Evolutionary conservation across 92 coral and sea anemone species (phyloP), one percentile per base, ranked within the genome.

Genomic region (Paramuricea clavata): DNA sequence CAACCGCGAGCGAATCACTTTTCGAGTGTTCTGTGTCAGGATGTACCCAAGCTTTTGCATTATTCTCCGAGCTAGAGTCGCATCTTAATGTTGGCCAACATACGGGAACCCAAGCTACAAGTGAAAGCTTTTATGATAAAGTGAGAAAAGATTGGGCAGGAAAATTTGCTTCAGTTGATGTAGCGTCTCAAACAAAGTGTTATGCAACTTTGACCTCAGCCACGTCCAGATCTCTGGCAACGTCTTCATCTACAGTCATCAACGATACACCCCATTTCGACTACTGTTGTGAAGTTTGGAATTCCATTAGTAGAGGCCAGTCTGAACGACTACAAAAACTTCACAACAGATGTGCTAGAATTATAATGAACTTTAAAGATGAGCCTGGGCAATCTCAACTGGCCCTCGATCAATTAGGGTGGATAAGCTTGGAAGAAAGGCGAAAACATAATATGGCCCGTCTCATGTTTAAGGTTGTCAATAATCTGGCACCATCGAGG

Each of bases 111-210:
- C 67, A 62, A 26, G 56, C 49, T 56, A 54, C 74, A 32, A 57
- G 60, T 19, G 87, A 52, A 70, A 87, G 74, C 65, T 57, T 91
- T 22, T 91, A 91, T 69, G 93, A 91, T 42, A 62, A 71, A 52
- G 41, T 87, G 16, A 76, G 72, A 50, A 83, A 47, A 74, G 91
- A 90, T 59, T 90, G 93, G 91, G 89, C 79, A 30, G 49, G 49
- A 61, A 90, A 13, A 74, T 90, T 87, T 68, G 67, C 74, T 73
- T 69, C 91, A 70, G 85, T 90, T 26, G 89, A 89, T 8, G 92
- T 79, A 89, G 76, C 60, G 22, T 65, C 17, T 65, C 17, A 65
- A 65, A 65, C 72, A 65, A 65, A 65, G n/a, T 28, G 39, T 28
- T 65, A 12, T 12, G 41, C 72, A 65, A 65, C 39, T 65, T 65